Evolutionary conservation across 1,140 invertebrate genomes (phyloP).

Genomic region (Danaus melanippus): DNA sequence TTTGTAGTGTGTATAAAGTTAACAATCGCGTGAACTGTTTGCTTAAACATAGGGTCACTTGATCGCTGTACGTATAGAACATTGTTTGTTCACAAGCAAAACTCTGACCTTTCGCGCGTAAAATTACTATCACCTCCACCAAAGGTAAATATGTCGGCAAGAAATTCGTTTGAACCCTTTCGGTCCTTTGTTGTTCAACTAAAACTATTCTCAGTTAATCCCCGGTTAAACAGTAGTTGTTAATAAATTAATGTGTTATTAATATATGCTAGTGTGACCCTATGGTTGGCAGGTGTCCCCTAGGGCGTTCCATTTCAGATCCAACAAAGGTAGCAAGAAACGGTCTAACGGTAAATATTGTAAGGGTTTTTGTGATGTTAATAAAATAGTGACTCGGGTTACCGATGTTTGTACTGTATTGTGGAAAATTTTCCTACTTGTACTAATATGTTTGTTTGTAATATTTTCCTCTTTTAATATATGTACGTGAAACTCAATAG

Average conservation of each 20-base stretch:
- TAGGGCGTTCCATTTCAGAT: slow-evolving; percentile 49
- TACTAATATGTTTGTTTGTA: slow-evolving; percentile 1
- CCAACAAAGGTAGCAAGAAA: slow-evolving; percentile 59
- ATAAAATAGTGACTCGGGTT: slow-evolving; percentile 40
- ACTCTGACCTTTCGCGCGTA: slow-evolving; percentile 55
- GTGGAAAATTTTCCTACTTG: slow-evolving; percentile 15
- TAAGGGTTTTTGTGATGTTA: slow-evolving; percentile 52
- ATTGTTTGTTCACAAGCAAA: slow-evolving; percentile 59
- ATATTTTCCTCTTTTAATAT: too few species aligned
- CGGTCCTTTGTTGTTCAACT: slow-evolving; percentile 68
- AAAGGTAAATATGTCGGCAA: slow-evolving; percentile 71
- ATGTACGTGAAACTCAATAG: too few species aligned
- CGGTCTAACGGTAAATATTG: slow-evolving; percentile 59
- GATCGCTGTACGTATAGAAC: slow-evolving; percentile 25
- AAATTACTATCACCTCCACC: slow-evolving; percentile 69
- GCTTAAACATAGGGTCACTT: slow-evolving; percentile 15
- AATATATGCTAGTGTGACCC: slow-evolving; percentile 67
- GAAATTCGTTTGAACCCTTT: slow-evolving; percentile 71
- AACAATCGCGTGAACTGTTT: slow-evolving; percentile 12
- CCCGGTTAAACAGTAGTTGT: slow-evolving; percentile 68
- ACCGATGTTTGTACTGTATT: slow-evolving; percentile 18
- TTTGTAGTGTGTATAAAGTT: slow-evolving; percentile 9
- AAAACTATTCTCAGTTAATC: slow-evolving; percentile 71
- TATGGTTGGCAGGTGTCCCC: slow-evolving; percentile 62
- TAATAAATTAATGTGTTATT: slow-evolving; percentile 71